These are phyloP conservation scores for Heteromurus nitidus DNA, from an alignment of 2,888 invertebrate species.

Conservation along the genomic window DNA sequence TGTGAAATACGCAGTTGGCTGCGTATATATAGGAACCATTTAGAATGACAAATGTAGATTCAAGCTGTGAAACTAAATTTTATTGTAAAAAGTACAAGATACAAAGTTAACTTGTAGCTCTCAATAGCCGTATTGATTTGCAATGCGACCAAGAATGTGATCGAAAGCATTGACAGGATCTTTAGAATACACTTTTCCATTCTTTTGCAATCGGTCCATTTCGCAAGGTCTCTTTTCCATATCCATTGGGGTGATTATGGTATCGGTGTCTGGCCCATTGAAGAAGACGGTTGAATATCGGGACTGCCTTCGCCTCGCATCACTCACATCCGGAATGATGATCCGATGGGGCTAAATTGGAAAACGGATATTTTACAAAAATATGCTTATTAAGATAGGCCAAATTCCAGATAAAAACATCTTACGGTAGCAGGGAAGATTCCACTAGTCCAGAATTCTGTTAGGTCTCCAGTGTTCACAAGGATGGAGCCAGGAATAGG, in stretches of 20 bases:
- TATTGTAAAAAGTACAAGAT: too few species aligned
- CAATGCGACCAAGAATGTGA: too few species aligned
- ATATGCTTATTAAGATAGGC: neutral
- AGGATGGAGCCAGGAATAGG: conserved; percentile 52
- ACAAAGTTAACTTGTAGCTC: too few species aligned
- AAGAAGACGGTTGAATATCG: conserved; percentile 54
- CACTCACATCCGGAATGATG: conserved; percentile 37
- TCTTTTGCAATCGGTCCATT: conserved; percentile 21
- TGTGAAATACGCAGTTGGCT: neutral
- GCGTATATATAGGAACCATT: too few species aligned
- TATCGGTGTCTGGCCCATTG: conserved; percentile 40
- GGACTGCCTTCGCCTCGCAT: neutral
- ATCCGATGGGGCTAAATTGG: conserved; percentile 51
- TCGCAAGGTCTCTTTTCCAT: conserved; percentile 34
- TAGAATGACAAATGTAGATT: too few species aligned
- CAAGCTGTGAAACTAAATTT: too few species aligned
- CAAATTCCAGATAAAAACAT: neutral
- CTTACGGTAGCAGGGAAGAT: conserved; percentile 56
- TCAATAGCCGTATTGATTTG: too few species aligned
- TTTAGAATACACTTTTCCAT: neutral
- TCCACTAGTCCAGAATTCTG: conserved; percentile 59
- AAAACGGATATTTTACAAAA: neutral
- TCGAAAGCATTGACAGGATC: too few species aligned
- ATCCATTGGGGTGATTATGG: conserved; percentile 38
- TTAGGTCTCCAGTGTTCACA: conserved; percentile 55